Evolutionary conservation across 2,888 invertebrate species (phyloP).

Genomic region (Sesamia inferens): DNA sequence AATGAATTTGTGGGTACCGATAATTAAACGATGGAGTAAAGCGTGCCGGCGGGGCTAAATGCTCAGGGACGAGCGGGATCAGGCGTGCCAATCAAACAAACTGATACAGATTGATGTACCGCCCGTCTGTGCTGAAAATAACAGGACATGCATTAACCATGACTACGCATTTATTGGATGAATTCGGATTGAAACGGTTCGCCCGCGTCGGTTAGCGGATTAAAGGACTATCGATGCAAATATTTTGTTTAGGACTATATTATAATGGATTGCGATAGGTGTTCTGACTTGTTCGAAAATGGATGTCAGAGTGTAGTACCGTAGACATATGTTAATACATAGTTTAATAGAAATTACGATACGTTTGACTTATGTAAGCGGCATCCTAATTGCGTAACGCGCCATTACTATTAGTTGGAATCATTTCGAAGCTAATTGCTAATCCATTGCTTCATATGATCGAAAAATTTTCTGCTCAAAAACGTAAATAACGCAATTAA

Average conservation of each 20-base stretch:
- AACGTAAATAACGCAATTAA: too few species aligned
- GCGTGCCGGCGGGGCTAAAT: slow-evolving; percentile 58
- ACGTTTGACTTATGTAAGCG: background rate
- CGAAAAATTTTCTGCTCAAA: too few species aligned
- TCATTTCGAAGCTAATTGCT: too few species aligned
- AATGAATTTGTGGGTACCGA: slow-evolving; percentile 50
- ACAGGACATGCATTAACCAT: slow-evolving; percentile 62
- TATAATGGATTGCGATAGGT: slow-evolving; percentile 5
- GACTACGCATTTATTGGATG: slow-evolving; percentile 58
- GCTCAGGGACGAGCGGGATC: slow-evolving; percentile 65
- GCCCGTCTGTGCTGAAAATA: slow-evolving; percentile 55
- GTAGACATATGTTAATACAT: background rate
- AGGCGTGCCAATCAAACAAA: slow-evolving; percentile 70
- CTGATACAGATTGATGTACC: slow-evolving; percentile 78
- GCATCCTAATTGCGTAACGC: too few species aligned
- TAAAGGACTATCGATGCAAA: slow-evolving; percentile 50
- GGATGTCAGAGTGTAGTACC: background rate
- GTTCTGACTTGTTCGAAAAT: background rate
- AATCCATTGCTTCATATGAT: too few species aligned
- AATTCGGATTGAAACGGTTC: slow-evolving; percentile 51
- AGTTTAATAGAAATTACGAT: background rate
- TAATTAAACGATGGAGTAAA: slow-evolving; percentile 60
- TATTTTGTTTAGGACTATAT: slow-evolving; percentile 41
- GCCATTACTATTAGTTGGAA: too few species aligned
- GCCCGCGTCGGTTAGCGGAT: slow-evolving; percentile 29